phyloP scores from a whole-genome alignment of 2,797 vertebrate genomes.

The Anniella stebbinsi region DNA sequence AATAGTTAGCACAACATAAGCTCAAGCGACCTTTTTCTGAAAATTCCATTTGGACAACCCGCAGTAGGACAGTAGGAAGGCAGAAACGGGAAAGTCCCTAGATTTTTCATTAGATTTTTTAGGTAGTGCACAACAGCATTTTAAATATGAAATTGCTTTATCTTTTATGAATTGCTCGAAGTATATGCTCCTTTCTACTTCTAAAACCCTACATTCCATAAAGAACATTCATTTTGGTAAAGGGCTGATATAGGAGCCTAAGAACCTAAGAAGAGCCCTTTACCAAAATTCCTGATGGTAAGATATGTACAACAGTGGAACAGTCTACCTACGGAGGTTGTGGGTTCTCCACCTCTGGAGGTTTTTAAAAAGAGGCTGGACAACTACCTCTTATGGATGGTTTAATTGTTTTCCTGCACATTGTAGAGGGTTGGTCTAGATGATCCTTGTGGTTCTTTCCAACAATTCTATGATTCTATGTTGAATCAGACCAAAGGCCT shows the following conservation, averaged over 20 bases:
- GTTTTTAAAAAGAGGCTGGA: too few species aligned
- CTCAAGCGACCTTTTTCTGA: not conserved
- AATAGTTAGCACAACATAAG: not conserved
- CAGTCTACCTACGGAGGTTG: too few species aligned
- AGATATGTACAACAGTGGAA: too few species aligned
- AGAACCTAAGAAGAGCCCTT: not conserved
- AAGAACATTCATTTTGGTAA: not conserved
- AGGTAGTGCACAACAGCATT: not conserved
- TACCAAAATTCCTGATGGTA: too few species aligned
- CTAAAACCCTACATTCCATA: not conserved
- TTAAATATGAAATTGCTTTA: not conserved
- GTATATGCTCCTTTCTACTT: not conserved
- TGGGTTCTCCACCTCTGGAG: too few species aligned
- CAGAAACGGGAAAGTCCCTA: not conserved
- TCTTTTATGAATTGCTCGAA: not conserved
- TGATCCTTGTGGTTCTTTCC: too few species aligned
- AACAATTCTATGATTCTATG: too few species aligned
- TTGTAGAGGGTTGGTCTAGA: too few species aligned
- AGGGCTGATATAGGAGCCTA: not conserved
- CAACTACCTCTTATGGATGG: too few species aligned
- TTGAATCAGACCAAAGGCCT: not conserved
- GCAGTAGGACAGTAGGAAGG: not conserved
- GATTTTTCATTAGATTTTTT: not conserved
- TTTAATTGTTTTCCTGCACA: too few species aligned
- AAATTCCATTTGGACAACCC: not conserved